Base-by-base conservation (phyloP, 2,113 vertebrate species). In the Glaucomys volans region DNA sequence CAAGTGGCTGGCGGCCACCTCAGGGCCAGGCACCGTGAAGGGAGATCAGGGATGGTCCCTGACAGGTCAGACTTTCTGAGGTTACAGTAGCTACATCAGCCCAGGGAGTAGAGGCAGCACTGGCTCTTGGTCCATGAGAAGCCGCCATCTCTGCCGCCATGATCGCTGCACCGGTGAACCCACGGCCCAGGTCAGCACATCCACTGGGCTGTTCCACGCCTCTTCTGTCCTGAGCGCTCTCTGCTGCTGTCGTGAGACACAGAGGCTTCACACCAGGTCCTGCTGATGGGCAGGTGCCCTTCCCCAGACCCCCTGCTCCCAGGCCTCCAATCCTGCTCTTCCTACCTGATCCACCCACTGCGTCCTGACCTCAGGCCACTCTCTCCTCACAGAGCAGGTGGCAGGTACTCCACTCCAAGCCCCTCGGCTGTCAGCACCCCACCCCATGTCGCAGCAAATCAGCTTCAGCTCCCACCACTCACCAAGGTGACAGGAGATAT, bases 131-230 rank as follows among this genome's bases (percentile, higher is more conserved):
- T 42, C 47, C n/a, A 1, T 0, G 18, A 67, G 59, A 16, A 35
- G 59, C 5, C 26, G 1, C 44, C 13, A 3, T 40, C 89, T 71
- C 30, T 35, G 77, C 64, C 64, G 1, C 50, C 20, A 24, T n/a
- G 30, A 20, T 1, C 1, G 37, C 3, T 42, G 28, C 9, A 35
- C 72, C 8, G 5, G 5, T 0, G 17, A 79, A 37, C 62, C 59
- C 16, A 0, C 12, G 42, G 47, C 47, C 83, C 11, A 62, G 82
- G 30, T 52, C 44, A 10, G 17, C 57, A 17, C 1, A 16, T 44
- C 57, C 14, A 26, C 30, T 20, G 0, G 1, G 7, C 24, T 17
- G 26, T 30, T 6, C 5, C 3, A 30, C 14, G 47, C 44, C 72
- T 12, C 77, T 54, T 35, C 5, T 0, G 24, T 28, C 42, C 8